Evolutionary conservation across 1,140 invertebrate genomes (phyloP), one percentile per base, ranked within the genome.

Genomic region (Catajapyx aquilonaris): DNA sequence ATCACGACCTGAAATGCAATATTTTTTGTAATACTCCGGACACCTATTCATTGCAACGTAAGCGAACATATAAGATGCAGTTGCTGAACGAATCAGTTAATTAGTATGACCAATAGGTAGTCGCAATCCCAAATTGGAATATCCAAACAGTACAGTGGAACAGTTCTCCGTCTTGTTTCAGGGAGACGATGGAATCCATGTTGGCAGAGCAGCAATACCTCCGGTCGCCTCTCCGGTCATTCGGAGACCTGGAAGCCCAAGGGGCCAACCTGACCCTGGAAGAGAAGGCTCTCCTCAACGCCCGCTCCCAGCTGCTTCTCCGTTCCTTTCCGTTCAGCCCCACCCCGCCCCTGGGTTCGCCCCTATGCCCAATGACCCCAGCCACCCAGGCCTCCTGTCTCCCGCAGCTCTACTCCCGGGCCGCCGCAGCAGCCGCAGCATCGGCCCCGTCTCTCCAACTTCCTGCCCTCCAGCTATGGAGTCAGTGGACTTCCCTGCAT

Each of bases 111-210:
- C n/a, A n/a, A n/a, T n/a, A n/a, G n/a, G n/a, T n/a, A n/a, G n/a
- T n/a, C n/a, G n/a, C n/a, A n/a, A n/a, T n/a, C n/a, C n/a, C n/a
- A n/a, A n/a, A n/a, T n/a, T n/a, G n/a, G n/a, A n/a, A n/a, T n/a
- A n/a, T n/a, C n/a, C n/a, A n/a, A n/a, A n/a, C n/a, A n/a, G n/a
- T n/a, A 9, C 23, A 28, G 23, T 13, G 23, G 7, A 28, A 13
- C 13, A 9, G 7, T 28, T 28, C 13, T 50, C 59, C 55, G 52
- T 59, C 56, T 49, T 59, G 52, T 61, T 61, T 48, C 65, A 81
- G 76, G 57, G 76, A 79, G 55, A 81, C 75, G 18, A 81, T 79
- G 76, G 75, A 79, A 52, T 77, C 74, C 11, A 78, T 79, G 75
- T 48, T 79, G 40, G 74, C 73, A 11, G 76, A 79, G 49, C 75